A percentile compares a stretch with the other conserved stretches of the same genome.
Conservation (phyloP, 2,888 invertebrate species). For the Lasioglossum marginatum region DNA sequence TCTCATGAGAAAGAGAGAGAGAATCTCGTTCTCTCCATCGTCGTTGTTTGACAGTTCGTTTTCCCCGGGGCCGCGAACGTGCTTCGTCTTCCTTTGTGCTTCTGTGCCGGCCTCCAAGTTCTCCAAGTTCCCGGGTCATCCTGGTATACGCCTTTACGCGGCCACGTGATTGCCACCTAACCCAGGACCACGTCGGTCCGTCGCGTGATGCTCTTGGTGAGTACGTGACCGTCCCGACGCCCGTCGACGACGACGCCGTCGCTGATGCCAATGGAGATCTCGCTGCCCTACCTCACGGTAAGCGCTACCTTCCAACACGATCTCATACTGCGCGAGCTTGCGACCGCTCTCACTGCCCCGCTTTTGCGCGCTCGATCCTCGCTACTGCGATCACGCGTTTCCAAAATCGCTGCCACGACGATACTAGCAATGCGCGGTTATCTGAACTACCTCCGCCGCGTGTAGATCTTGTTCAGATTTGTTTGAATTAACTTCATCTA, state of each 20-base stretch:
- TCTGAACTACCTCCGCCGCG: neutral
- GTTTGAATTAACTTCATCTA: neutral
- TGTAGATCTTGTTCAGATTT: neutral
- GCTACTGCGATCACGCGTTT: neutral
- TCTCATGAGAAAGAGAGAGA: neutral
- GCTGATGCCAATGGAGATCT: conserved; percentile 28
- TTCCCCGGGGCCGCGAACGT: neutral
- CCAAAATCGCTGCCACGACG: neutral
- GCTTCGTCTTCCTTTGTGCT: neutral
- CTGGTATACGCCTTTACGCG: conserved; percentile 1
- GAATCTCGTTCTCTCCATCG: neutral
- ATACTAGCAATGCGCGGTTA: neutral
- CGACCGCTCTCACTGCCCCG: neutral
- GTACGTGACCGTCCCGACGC: conserved; percentile 56
- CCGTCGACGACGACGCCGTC: conserved; percentile 30
- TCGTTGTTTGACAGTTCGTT: neutral
- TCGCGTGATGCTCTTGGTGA: conserved; percentile 53
- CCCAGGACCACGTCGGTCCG: conserved; percentile 15
- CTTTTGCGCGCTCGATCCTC: conserved; percentile 7
- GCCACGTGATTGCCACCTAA: conserved; percentile 59
- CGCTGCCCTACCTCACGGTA: conserved; percentile 52
- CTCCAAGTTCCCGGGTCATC: neutral
- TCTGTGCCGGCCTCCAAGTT: conserved; percentile 8
- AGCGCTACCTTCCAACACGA: conserved; percentile 41
- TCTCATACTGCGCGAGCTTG: conserved; percentile 5